phyloP scores from a whole-genome alignment of 2,888 invertebrate genomes.

The Melanotus villosus region DNA sequence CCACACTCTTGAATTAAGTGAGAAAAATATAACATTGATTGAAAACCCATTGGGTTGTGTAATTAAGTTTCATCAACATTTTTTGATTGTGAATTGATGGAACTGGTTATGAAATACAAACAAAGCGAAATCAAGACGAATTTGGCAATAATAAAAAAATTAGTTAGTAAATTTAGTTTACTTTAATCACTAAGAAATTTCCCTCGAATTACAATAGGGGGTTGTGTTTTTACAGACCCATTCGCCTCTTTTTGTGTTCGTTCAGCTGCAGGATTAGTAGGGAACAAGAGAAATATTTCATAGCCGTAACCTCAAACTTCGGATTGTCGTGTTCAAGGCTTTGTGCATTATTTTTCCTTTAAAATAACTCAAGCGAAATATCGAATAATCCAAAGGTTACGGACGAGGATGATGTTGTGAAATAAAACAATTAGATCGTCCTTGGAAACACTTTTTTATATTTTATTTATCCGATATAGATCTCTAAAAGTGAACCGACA shows the following conservation, averaged over 20 bases:
- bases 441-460: constrained; percentile 1
- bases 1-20: not conserved
- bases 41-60: not conserved
- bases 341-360: constrained; percentile 5
- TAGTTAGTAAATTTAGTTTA: too few species aligned
- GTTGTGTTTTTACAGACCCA: not conserved
- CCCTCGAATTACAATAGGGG: constrained; percentile 1
- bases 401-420: constrained; percentile 27
- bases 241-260: not conserved
- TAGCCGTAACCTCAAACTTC: constrained; percentile 31
- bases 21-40: not conserved
- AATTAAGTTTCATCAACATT: constrained; percentile 5
- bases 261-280: not conserved
- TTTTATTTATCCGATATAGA: not conserved
- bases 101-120: constrained; percentile 10
- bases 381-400: constrained; percentile 25
- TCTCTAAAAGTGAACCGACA: not conserved
- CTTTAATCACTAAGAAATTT: constrained; percentile 9
- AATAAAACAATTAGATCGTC: constrained; percentile 18
- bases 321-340: constrained; percentile 25
- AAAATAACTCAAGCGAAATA: constrained; percentile 22
- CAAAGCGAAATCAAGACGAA: not conserved
- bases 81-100: not conserved
- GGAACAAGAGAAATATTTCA: constrained; percentile 5
- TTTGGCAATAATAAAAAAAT: too few species aligned